Base-by-base conservation (phyloP, 2,888 invertebrate species). In the Eudemis profundana region DNA sequence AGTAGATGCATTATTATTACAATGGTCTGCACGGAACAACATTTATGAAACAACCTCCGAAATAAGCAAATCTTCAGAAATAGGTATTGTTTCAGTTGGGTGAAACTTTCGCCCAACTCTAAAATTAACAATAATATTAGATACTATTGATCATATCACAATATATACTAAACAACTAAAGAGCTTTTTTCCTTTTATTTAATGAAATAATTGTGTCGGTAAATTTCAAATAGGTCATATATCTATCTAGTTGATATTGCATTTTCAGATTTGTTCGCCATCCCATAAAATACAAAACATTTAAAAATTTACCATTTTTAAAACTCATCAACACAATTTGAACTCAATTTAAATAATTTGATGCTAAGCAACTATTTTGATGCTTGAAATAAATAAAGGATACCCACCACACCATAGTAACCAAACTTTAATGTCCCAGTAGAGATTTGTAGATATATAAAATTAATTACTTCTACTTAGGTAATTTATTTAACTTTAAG, bases 111-210 rank as follows among this genome's bases (percentile, higher is more conserved):
- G n/a, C 61, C 64, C 36, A 53, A 50, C 56, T 54, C 62, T 60
- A 44, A 59, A 60, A 65, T 60, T 65, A 60, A 65, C 53, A 65
- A 65, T 65, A 46, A 47, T 51, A 70, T 64, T 69, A 72, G 56
- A 54, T 74, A 74, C 72, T 72, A 75, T 72, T 69, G 73, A 71
- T 73, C 70, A 75, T 80, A 78, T 80, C 78, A 78, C 78, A 78
- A 75, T 75, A 65, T 44, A 74, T 68, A 50, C 50, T 72, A 71
- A 70, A 68, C 69, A 72, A 73, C 69, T 65, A 65, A 46, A 29
- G 40, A 19, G 8, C n/a, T n/a, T n/a, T n/a, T 42, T 44, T 23
- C 33, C 36, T 36, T 46, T 36, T 2, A 4, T 12, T 33, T n/a
- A 10, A 17, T 40, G 23, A 15, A 42, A 56, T 3, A 17, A 27